Base-by-base conservation (phyloP, 37 sponge, comb jelly and placozoan species). In the Oopsacas minuta region DNA sequence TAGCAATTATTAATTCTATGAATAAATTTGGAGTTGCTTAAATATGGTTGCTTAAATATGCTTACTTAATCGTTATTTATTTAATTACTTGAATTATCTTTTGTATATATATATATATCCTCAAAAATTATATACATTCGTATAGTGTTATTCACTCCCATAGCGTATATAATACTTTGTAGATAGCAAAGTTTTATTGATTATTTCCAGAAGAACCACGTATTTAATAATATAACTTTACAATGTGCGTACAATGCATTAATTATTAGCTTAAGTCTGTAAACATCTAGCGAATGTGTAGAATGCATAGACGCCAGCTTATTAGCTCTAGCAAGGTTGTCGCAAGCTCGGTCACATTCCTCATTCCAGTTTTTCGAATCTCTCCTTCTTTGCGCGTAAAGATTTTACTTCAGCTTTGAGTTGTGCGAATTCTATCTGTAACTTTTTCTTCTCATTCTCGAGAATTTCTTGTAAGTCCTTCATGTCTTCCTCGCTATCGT, bases 401-500 rank as follows among this genome's bases (percentile, higher is more conserved):
- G 75, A 61, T 5, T 10, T 61, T 3, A 61, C 75, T 61, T 61
- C 75, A 3, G 75, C 75, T 12, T 61, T 61, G 22, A 61, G 75
- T 61, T 61, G 75, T 25, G 75, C 75, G 22, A 61, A 61, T n/a
- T 61, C 75, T 34, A 25, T 61, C 22, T 61, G 75, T 3, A 61
- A 12, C 75, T 61, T 61, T 12, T 61, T 61, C 28, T 61, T 61
- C 22, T 61, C 75, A 61, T 61, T 3, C 75, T 61, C 75, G 20
- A 61, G 75, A 20, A 61, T 61, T 10, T 25, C 75, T n/a, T 61
- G 75, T n/a, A 61, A 61, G 30, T 61, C 75, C 28, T 61, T 61
- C 75, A 61, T n/a, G 75, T 61, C 75, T n/a, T 61, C 28, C 22
- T 61, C 75, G 30, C 75, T 61, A 34, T 61, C 75, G 75, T 61